phyloP scores from a whole-genome alignment of 2,888 invertebrate species.

The Drosophila putrida region DNA sequence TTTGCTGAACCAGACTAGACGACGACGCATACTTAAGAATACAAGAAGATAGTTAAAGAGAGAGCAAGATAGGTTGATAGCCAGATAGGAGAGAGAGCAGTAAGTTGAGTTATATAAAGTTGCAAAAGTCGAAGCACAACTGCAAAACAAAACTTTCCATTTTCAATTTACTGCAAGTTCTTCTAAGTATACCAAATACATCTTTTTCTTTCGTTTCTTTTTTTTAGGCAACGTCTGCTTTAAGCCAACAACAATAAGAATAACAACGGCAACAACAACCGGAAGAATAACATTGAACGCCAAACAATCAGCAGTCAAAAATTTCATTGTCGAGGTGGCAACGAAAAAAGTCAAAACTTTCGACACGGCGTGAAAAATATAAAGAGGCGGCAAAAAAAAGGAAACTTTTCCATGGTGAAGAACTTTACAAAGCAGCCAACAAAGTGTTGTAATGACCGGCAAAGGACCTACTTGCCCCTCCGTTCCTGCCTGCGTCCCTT shows the following conservation, averaged over 20 bases:
- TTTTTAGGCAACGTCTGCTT: slow-evolving; percentile 42
- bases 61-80: neutral
- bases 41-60: neutral
- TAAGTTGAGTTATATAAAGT: slow-evolving; percentile 45
- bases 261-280: slow-evolving; percentile 20
- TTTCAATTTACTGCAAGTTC: slow-evolving; percentile 72
- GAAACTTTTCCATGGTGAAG: slow-evolving; percentile 43
- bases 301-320: slow-evolving; percentile 79
- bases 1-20: slow-evolving; percentile 52
- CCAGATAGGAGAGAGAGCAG: neutral
- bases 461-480: slow-evolving; percentile 28
- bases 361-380: slow-evolving; percentile 72
- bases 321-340: slow-evolving; percentile 68
- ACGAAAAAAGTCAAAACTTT: slow-evolving; percentile 51
- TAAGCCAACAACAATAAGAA: slow-evolving; percentile 31
- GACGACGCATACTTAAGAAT: slow-evolving; percentile 48
- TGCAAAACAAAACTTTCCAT: slow-evolving; percentile 75
- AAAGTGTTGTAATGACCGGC: slow-evolving; percentile 77
- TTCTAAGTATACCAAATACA: slow-evolving; percentile 46
- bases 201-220: slow-evolving; percentile 5
- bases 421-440: slow-evolving; percentile 74
- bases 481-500: neutral
- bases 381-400: slow-evolving; percentile 39
- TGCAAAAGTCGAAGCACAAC: slow-evolving; percentile 53
- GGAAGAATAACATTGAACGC: slow-evolving; percentile 78